phyloP scores from a whole-genome alignment of 2,797 vertebrate genomes.

The Hydrophis major region DNA sequence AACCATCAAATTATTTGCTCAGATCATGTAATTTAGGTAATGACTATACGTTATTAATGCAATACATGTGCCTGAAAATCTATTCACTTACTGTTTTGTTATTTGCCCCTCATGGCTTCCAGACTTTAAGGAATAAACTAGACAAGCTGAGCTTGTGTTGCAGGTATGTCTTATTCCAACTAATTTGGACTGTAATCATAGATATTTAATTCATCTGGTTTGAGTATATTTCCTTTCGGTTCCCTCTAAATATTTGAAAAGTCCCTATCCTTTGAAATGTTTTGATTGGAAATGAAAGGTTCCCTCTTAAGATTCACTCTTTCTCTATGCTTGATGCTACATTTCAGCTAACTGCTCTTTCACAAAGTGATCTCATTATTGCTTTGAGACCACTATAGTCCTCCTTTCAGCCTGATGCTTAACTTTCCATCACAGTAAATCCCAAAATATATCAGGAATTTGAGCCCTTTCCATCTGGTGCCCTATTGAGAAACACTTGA shows the following conservation, averaged over 20 bases:
- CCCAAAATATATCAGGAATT: background rate
- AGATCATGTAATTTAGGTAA: background rate
- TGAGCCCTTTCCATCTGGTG: background rate
- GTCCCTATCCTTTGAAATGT: background rate
- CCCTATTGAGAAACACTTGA: background rate
- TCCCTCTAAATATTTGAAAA: background rate
- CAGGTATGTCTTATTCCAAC: constrained; percentile 31
- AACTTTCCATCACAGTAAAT: background rate
- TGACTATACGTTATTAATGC: background rate
- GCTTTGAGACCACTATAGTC: background rate
- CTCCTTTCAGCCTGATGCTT: background rate
- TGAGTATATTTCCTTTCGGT: background rate
- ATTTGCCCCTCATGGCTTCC: background rate
- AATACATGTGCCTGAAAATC: constrained; percentile 29
- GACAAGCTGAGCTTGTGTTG: background rate
- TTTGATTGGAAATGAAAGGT: background rate
- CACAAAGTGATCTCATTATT: background rate
- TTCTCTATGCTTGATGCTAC: background rate
- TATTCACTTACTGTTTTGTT: background rate
- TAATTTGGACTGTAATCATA: background rate
- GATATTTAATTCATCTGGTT: background rate
- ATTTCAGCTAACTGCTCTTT: background rate
- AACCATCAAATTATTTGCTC: background rate
- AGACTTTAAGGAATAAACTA: rapidly evolving
- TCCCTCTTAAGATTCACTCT: background rate